Base-by-base conservation (phyloP, 2,797 vertebrate species). In the Melanotaenia parkinsoni region DNA sequence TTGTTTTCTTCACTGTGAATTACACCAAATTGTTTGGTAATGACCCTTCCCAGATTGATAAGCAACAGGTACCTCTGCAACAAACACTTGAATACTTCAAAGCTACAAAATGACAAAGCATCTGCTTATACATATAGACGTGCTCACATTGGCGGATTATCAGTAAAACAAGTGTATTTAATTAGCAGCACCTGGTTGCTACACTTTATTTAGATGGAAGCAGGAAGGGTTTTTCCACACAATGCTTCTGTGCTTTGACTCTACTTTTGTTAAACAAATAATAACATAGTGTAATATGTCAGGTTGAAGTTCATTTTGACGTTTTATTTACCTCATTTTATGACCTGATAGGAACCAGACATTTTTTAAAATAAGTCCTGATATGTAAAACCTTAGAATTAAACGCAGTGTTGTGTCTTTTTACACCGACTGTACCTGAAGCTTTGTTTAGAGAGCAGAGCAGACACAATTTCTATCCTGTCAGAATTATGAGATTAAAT, bases 401-500 rank as follows among this genome's bases (percentile, higher is more conserved):
- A 16, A 5, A 43, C 3, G 4, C 40, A 22, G 47, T 22, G 47
- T 22, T 3, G 20, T 54, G 12, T 12, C 24, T 54, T 26, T 26
- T 12, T 53, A 53, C 11, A 5, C 11, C 4, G 24, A 24, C 24
- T 26, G 35, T 43, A 24, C 13, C 37, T 58, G 58, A 63, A 81
- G 63, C 38, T 53, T 9, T 0, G 20, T 63, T 67, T 35, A 65
- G 32, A 20, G 69, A 16, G 26, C 22, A 59, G 50, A 35, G 66
- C 9, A 7, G 24, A 58, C 63, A 33, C 57, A 73, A 69, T 40
- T 70, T 72, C 37, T 40, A 33, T 60, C 70, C 11, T 51, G 14
- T 40, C 67, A 1, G 2, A 67, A 53, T 20, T 43, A 79, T 73
- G 40, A 67, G n/a, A 37, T 61, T 20, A 50, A 58, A 38, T 47